Evolutionary conservation across 1,140 invertebrate genomes (phyloP), one percentile per base, ranked within the genome.

Genomic region (Drosophila repletoides): DNA sequence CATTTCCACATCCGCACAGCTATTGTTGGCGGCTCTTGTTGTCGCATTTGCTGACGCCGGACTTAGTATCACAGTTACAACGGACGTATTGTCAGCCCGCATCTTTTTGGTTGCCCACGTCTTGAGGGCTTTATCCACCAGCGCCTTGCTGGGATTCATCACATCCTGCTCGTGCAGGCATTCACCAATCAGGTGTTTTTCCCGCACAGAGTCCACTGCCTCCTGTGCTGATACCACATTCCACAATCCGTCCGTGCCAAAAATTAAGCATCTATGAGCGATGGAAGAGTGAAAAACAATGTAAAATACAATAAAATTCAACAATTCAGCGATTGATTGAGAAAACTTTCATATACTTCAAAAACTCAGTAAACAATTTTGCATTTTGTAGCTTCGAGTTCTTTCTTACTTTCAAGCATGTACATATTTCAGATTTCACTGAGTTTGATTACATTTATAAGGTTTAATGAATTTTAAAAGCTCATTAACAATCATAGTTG

Each of bases 221-320:
- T 94, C 93, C 76, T 95, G 92, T 0, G 97, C 92, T 2, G 93
- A 94, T 31, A 99, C 90, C 94, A 99, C 97, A 91, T 99, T 99
- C 96, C 97, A 99, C 6, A 99, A 91, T 2, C 98, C 98, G 91
- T 99, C 98, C 1, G 97, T 98, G 53, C 96, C 98, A 76, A 99
- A 95, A 55, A 99, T 96, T 1, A 99, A 92, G 92, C 97, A 99
- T 75, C 96, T 94, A 9, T 3, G 3, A 17, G 0, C 5, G 5
- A n/a, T n/a, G n/a, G n/a, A n/a, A 2, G 1, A 33, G 40, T 6
- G 7, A 17, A 14, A 45, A 10, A n/a, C 1, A 9, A 6, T 12
- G 29, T 19, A 3, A 28, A 45, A 21, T 14, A 5, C 5, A 55
- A 12, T 12, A n/a, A n/a, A n/a, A n/a, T 10, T 24, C 3, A 17